These are phyloP conservation scores for Puffinus mauretanicus DNA, from an alignment of 2,113 vertebrate species.

Conservation along the genomic window DNA sequence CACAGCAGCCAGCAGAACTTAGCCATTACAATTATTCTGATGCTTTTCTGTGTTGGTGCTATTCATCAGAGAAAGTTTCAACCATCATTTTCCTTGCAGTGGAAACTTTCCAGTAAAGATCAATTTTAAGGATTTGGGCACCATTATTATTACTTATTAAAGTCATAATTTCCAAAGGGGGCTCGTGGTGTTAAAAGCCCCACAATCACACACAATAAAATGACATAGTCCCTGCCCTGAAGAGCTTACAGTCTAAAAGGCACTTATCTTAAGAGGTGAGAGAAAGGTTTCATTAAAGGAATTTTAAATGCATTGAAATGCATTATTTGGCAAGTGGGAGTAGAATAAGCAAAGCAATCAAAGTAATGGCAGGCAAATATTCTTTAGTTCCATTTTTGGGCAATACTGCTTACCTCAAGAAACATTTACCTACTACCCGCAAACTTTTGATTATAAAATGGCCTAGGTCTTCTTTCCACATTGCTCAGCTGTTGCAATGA, in stretches of 20 bases:
- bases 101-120: not conserved
- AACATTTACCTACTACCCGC: not conserved
- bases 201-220: not conserved
- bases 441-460: not conserved
- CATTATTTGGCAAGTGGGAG: not conserved
- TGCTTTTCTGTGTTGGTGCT: not conserved
- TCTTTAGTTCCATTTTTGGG: not conserved
- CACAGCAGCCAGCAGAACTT: not conserved
- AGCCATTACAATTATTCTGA: slow-evolving; percentile 5
- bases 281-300: slow-evolving; percentile 7
- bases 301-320: slow-evolving; percentile 12
- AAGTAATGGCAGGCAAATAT: not conserved
- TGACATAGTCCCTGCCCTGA: not conserved
- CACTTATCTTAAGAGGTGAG: not conserved
- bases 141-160: not conserved
- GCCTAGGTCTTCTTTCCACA: not conserved
- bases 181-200: not conserved
- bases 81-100: not conserved
- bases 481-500: not conserved
- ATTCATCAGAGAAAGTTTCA: slow-evolving; percentile 17
- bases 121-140: not conserved
- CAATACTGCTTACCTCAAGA: not conserved
- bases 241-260: not conserved
- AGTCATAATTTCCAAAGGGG: not conserved
- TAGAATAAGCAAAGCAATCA: not conserved